Evolutionary conservation across 2,797 vertebrate species (phyloP).

Genomic region (Sebastes steindachneri): DNA sequence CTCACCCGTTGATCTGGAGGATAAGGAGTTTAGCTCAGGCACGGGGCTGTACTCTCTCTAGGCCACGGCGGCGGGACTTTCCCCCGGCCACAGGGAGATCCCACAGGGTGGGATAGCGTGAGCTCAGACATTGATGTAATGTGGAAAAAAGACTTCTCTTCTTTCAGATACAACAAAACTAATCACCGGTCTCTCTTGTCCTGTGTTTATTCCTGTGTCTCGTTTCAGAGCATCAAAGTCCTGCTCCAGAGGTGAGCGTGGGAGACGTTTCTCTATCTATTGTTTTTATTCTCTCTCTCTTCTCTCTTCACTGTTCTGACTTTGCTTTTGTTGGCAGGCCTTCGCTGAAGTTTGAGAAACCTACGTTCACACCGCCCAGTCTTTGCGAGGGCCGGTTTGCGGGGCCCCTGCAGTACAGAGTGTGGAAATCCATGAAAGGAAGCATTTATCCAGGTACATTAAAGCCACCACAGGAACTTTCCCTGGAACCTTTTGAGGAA

Average conservation of each 20-base stretch:
- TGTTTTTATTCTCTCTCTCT: conserved; percentile 17
- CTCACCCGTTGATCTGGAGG: conserved; percentile 61
- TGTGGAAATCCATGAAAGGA: conserved; percentile 87
- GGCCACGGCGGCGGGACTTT: conserved; percentile 78
- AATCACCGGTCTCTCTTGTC: conserved; percentile 59
- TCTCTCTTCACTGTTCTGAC: conserved; percentile 3
- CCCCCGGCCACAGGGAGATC: conserved; percentile 71
- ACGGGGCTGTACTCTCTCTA: conserved; percentile 28
- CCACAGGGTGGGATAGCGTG: conserved; percentile 72
- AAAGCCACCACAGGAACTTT: no score
- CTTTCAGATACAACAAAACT: conserved; percentile 63
- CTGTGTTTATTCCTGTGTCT: conserved; percentile 52
- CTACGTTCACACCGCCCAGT: conserved; percentile 74
- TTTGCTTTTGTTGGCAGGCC: conserved; percentile 73
- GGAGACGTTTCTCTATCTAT: conserved; percentile 10
- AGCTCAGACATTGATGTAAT: conserved; percentile 83
- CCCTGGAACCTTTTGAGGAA: no score
- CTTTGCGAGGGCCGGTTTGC: conserved; percentile 86
- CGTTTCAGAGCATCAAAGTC: conserved; percentile 83
- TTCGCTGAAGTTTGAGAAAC: conserved; percentile 85
- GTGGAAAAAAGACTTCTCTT: conserved; percentile 74
- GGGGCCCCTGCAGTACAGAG: conserved; percentile 86
- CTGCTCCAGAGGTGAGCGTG: conserved; percentile 84
- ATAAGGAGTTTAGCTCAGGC: conserved; percentile 62
- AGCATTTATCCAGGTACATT: conserved; percentile 85